Evolutionary conservation across 1,140 invertebrate species (phyloP).

Genomic region (Lasaia peninsularis): DNA sequence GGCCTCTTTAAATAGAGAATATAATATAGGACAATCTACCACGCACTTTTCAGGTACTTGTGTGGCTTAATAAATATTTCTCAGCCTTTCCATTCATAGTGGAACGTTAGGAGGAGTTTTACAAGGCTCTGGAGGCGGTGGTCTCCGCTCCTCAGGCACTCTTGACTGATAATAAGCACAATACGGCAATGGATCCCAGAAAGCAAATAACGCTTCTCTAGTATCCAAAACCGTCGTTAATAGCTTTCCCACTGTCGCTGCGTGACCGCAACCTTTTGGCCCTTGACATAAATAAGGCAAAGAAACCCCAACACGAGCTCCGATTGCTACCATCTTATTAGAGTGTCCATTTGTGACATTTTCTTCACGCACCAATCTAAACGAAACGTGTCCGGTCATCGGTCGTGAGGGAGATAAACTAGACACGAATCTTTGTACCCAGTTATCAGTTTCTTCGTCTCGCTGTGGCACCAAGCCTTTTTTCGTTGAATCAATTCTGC

Average conservation of each 20-base stretch:
- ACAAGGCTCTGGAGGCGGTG: slow-evolving; percentile 56
- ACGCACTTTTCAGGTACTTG: slow-evolving; percentile 70
- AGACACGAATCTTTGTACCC: slow-evolving; percentile 84
- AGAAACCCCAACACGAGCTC: slow-evolving; percentile 85
- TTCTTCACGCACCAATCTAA: slow-evolving; percentile 81
- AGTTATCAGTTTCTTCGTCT: slow-evolving; percentile 82
- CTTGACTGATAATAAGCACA: slow-evolving; percentile 90
- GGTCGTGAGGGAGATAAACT: slow-evolving; percentile 79
- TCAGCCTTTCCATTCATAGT: slow-evolving; percentile 60
- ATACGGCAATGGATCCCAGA: slow-evolving; percentile 90
- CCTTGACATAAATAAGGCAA: slow-evolving; percentile 87
- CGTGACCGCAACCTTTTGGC: slow-evolving; percentile 76
- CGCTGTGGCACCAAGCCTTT: slow-evolving; percentile 83
- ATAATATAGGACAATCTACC: slow-evolving; percentile 29
- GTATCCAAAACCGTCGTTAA: slow-evolving; percentile 84
- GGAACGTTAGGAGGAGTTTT: slow-evolving; percentile 67
- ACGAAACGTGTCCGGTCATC: slow-evolving; percentile 87
- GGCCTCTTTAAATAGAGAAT: slow-evolving; percentile 25
- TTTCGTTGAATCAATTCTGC: slow-evolving; percentile 81
- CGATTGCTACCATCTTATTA: slow-evolving; percentile 76
- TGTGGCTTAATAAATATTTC: slow-evolving; percentile 62
- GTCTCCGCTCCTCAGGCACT: slow-evolving; percentile 78
- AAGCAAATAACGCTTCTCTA: slow-evolving; percentile 86
- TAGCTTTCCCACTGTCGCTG: slow-evolving; percentile 78
- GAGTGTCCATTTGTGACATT: slow-evolving; percentile 51